Evolutionary conservation across 2,113 vertebrate species (phyloP).

Genomic region (Azemiops feae): DNA sequence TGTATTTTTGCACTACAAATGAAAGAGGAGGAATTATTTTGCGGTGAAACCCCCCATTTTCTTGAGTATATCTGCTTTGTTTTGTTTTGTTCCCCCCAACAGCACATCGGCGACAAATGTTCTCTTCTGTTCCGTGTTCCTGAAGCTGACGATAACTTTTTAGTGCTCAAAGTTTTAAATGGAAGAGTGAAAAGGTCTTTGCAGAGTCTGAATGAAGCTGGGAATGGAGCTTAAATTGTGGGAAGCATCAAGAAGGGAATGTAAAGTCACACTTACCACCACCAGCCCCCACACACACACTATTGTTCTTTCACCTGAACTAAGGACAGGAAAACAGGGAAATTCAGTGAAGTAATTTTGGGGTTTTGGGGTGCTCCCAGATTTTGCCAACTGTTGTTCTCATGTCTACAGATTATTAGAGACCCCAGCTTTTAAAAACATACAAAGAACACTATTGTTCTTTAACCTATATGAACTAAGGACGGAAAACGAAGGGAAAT

Average conservation of each 20-base stretch:
- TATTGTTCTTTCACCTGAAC: background rate
- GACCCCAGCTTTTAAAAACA: background rate
- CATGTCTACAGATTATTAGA: background rate
- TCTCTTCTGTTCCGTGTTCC: background rate
- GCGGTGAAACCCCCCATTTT: slow-evolving; percentile 57
- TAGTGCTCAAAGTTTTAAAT: background rate
- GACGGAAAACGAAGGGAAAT: background rate
- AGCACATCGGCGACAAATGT: too few relatives aligned
- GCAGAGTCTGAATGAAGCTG: background rate
- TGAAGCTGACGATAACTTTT: background rate
- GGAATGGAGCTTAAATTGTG: background rate
- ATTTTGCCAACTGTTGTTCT: background rate
- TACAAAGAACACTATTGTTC: background rate
- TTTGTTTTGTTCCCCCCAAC: background rate
- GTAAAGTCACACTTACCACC: background rate
- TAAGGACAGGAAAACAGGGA: background rate
- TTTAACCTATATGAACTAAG: background rate
- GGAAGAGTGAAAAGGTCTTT: background rate
- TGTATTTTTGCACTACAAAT: slow-evolving; percentile 77
- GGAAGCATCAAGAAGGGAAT: background rate
- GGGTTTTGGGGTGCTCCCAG: background rate
- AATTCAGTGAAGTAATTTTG: background rate
- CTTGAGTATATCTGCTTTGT: too few relatives aligned
- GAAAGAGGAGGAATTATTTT: slow-evolving; percentile 69
- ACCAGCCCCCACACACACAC: background rate